Evolutionary conservation across 2,888 invertebrate genomes (phyloP), one percentile per base, ranked within the genome.

Genomic region (Griposia aprilina): DNA sequence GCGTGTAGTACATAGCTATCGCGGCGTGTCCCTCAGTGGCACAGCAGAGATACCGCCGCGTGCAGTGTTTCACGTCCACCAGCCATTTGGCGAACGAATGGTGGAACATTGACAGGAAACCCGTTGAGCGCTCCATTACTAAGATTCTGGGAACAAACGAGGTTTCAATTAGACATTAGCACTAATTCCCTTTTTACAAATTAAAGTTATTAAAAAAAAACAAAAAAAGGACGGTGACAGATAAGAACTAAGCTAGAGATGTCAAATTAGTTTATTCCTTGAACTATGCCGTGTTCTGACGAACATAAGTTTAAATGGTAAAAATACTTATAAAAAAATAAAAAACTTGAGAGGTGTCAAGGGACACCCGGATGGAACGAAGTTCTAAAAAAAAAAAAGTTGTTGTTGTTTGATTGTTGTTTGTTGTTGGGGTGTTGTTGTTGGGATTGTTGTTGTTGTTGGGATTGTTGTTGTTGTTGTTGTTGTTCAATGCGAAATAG

Each of bases 51-150:
- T 99, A 99, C 89, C 99, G 98, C 88, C 99, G 98, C 3, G 99
- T 99, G 94, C 99, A 99, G 92, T 99, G 99, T 94, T 99, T 99
- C n/a, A 99, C 99, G 94, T 99, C 99, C 74, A 99, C 96, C 87
- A 99, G 96, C 99, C 99, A 99, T 92, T 98, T 98, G 45, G 99
- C 98, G 94, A 99, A 99, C 81, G 99, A 99, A 93, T 99, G 99
- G 94, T 99, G 99, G 96, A 99, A 99, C 67, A 99, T 97, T 72
- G 98, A 97, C 80, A 98, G 96, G 78, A 97, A 97, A 2, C 98
- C 97, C 5, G 97, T 97, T 5, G 97, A 93, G 0, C 97, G 97
- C 59, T 98, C 97, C 90, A 98, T 94, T 26, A 96, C 96, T 20
- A 97, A 86, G 77, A 97, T 95, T 85, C 97, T 97, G 89, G 5